A percentile compares a stretch with the other conserved stretches of the same genome.
Evolutionary conservation across 2,888 invertebrate genomes (phyloP).

Genomic region (Ernsta delagoae): DNA sequence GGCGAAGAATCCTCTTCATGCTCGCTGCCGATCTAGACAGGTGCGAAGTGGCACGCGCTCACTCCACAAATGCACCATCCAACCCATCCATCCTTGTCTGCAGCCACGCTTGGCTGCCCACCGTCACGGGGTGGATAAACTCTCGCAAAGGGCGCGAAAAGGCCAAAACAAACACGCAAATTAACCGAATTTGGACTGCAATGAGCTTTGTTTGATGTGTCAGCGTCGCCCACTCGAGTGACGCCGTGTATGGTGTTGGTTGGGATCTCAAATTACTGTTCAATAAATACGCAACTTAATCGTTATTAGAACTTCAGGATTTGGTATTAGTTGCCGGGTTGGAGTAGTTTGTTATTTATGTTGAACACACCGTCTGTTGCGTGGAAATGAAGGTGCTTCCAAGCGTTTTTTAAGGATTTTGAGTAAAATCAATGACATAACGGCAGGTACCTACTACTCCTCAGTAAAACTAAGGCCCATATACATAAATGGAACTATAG

Average conservation of each 20-base stretch:
- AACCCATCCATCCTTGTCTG: conserved; percentile 19
- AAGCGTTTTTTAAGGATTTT: too few species aligned
- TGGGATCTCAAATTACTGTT: conserved; percentile 6
- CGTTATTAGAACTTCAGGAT: not conserved
- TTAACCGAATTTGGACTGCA: conserved; percentile 31
- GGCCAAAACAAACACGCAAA: conserved; percentile 10
- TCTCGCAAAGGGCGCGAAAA: conserved; percentile 49
- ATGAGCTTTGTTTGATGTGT: not conserved
- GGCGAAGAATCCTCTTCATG: conserved; percentile 73
- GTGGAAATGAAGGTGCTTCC: too few species aligned
- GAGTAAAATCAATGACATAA: too few species aligned
- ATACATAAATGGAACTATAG: too few species aligned
- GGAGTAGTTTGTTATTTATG: too few species aligned
- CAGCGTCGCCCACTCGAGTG: conserved; percentile 16
- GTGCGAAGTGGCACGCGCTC: conserved; percentile 59
- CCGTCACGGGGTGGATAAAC: conserved; percentile 72
- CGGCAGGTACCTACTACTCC: too few species aligned
- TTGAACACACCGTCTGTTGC: too few species aligned
- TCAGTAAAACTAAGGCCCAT: too few species aligned
- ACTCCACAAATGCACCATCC: conserved; percentile 58
- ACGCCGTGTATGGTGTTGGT: conserved; percentile 8
- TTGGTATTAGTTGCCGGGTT: not conserved
- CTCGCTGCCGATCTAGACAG: conserved; percentile 39
- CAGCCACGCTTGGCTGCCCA: conserved; percentile 59
- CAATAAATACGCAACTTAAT: not conserved